These are phyloP conservation scores for Drosophila tsacasi DNA, from an alignment of 1,140 invertebrate genomes.

Conservation along the genomic window DNA sequence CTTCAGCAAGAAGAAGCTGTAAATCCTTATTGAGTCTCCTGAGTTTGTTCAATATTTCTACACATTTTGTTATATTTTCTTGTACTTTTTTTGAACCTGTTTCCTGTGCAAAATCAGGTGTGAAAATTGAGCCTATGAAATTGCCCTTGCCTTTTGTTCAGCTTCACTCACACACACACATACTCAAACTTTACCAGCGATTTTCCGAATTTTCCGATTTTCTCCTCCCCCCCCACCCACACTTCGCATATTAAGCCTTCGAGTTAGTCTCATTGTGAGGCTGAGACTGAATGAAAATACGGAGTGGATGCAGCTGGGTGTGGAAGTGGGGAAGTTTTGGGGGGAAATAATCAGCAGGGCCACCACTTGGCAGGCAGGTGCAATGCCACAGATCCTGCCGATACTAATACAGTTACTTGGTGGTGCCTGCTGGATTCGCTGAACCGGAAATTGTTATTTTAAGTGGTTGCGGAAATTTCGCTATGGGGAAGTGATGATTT, in stretches of 20 bases:
- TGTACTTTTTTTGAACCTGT: neutral
- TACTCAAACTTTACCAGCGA: neutral
- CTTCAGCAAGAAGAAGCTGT: no score
- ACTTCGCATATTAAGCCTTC: neutral
- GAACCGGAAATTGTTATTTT: conserved; percentile 80
- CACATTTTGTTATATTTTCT: neutral
- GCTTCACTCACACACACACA: conserved; percentile 5
- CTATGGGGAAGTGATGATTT: conserved; percentile 77
- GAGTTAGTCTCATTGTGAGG: conserved; percentile 39
- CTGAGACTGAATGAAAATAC: conserved; percentile 45
- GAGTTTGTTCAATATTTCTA: neutral
- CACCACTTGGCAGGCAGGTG: conserved; percentile 56
- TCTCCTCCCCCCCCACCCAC: no score
- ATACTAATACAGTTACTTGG: conserved; percentile 8
- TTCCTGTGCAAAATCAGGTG: conserved; percentile 63
- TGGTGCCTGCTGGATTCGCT: conserved; percentile 46
- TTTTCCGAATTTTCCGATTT: conserved; percentile 1
- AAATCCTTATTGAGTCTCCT: neutral
- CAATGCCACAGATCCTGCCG: conserved; percentile 25
- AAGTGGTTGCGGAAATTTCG: conserved; percentile 80
- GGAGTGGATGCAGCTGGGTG: conserved; percentile 23
- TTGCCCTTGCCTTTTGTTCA: conserved; percentile 35
- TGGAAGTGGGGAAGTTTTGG: neutral
- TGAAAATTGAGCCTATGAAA: conserved; percentile 72
- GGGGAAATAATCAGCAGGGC: conserved; percentile 11